Conservation (phyloP, 2,888 invertebrate genomes). For the Thereva nobilitata region DNA sequence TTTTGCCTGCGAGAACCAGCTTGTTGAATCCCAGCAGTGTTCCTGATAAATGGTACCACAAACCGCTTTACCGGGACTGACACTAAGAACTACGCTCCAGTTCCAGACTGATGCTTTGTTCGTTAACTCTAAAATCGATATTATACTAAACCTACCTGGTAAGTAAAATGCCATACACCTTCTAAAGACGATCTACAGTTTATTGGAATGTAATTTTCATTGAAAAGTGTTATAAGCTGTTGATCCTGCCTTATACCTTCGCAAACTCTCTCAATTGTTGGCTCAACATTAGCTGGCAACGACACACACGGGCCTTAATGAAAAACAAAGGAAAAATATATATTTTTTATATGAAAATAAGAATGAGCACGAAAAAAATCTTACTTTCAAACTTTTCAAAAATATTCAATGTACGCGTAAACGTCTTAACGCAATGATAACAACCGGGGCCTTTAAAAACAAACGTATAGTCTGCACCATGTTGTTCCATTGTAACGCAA, state of each 20-base stretch:
- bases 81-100: too few species aligned
- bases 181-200: constrained; percentile 91
- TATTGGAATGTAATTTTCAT: constrained; percentile 86
- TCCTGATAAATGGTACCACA: too few species aligned
- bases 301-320: constrained; percentile 73
- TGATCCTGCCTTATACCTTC: constrained; percentile 74
- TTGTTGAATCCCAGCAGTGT: too few species aligned
- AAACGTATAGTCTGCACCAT: constrained; percentile 83
- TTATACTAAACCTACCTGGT: constrained; percentile 62
- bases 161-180: constrained; percentile 96
- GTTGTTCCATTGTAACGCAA: constrained; percentile 74
- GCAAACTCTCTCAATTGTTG: constrained; percentile 79
- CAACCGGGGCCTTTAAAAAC: constrained; percentile 74
- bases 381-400: constrained; percentile 86
- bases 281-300: constrained; percentile 65
- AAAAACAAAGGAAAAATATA: constrained; percentile 39
- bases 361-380: constrained; percentile 45
- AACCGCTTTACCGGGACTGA: too few species aligned
- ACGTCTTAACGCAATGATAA: constrained; percentile 81
- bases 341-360: constrained; percentile 25
- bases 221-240: constrained; percentile 81
- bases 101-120: too few species aligned
- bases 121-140: neutral
- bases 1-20: too few species aligned
- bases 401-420: constrained; percentile 85